phyloP scores from a whole-genome alignment of 2,113 vertebrate species.

The Serinus canaria region DNA sequence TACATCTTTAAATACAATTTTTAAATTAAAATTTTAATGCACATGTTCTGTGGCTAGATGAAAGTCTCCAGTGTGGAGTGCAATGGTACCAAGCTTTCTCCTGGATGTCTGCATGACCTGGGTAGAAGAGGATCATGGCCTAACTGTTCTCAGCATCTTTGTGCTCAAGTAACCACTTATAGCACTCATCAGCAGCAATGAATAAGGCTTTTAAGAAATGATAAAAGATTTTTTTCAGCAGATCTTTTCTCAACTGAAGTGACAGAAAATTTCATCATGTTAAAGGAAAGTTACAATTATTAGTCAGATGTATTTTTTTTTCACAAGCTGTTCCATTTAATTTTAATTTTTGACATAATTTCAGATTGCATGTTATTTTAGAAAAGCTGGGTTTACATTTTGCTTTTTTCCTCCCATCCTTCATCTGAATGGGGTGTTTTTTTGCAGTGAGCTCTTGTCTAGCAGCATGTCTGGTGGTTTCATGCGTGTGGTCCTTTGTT shows the following conservation, averaged over 20 bases:
- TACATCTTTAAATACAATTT: not conserved
- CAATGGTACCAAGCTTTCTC: not conserved
- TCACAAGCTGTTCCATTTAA: not conserved
- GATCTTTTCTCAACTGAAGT: not conserved
- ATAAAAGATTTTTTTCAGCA: not conserved
- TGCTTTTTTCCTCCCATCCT: not conserved
- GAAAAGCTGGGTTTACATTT: not conserved
- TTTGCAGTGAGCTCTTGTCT: not conserved
- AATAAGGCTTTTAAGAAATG: not conserved
- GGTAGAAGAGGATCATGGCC: not conserved
- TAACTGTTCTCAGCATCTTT: not conserved
- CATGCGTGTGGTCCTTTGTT: not conserved
- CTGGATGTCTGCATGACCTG: not conserved
- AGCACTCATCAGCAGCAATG: not conserved
- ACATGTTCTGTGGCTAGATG: rapidly evolving
- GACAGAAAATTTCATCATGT: not conserved
- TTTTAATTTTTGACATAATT: not conserved
- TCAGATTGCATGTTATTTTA: not conserved
- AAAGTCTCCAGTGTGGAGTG: not conserved
- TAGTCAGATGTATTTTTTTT: not conserved
- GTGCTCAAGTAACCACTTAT: not conserved
- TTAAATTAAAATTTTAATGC: not conserved
- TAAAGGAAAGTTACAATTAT: not conserved
- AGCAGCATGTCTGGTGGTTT: not conserved
- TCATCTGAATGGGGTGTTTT: not conserved